Conservation (phyloP, 1,140 invertebrate genomes). For the Nasonia longicornis region DNA sequence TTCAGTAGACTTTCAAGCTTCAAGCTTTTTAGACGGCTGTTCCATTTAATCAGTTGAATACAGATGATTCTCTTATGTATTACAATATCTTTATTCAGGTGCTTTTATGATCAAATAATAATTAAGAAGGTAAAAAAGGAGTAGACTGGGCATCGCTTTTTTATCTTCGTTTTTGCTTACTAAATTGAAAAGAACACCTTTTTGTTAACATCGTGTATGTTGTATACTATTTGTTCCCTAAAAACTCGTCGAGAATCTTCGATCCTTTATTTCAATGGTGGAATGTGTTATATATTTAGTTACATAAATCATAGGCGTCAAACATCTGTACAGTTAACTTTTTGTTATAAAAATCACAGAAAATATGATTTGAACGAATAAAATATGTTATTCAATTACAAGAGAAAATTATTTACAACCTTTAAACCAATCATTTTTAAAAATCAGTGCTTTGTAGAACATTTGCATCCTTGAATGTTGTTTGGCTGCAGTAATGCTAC, state of each 20-base stretch:
- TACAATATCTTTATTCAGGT: background rate
- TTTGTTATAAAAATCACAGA: background rate
- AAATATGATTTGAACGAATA: conserved; percentile 1
- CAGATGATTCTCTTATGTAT: background rate
- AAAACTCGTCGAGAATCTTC: background rate
- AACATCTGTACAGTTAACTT: background rate
- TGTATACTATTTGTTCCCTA: background rate
- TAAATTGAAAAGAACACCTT: background rate
- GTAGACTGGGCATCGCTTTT: background rate
- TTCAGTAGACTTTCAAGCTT: no score
- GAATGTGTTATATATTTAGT: background rate
- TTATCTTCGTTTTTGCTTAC: background rate
- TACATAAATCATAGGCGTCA: background rate
- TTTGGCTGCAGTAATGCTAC: no score
- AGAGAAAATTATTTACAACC: background rate
- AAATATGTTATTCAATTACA: background rate
- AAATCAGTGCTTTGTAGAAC: no score
- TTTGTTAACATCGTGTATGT: background rate
- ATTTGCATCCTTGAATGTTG: no score
- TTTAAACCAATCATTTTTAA: background rate
- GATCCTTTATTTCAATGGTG: no score
- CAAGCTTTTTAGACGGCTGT: background rate
- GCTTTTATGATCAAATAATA: background rate
- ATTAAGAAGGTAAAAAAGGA: background rate
- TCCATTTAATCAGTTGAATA: background rate